phyloP scores from a whole-genome alignment of 2,113 vertebrate genomes.

The Dicentrarchus labrax region DNA sequence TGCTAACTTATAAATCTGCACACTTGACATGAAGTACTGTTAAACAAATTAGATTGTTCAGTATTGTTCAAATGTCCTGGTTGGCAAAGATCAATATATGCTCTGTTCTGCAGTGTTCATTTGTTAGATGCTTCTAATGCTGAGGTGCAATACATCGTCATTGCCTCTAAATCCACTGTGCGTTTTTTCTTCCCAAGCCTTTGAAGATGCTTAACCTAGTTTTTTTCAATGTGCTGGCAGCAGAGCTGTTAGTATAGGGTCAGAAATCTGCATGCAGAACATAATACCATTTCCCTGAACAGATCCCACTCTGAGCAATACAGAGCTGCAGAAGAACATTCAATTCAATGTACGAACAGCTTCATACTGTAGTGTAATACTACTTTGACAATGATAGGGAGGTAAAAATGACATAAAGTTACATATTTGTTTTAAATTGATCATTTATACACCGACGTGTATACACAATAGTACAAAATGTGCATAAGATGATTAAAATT shows the following conservation, averaged over 20 bases:
- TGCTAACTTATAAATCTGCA: conserved; percentile 31
- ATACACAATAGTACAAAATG: neutral
- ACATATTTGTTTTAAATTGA: neutral
- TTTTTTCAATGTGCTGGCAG: conserved; percentile 56
- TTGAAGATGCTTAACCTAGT: conserved; percentile 80
- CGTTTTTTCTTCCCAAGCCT: conserved; percentile 56
- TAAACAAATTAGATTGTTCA: conserved; percentile 62
- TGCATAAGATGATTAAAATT: neutral
- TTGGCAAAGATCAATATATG: conserved; percentile 56
- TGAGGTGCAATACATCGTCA: conserved; percentile 51
- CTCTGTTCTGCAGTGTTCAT: conserved; percentile 59
- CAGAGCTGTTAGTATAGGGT: conserved; percentile 61
- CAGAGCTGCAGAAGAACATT: conserved; percentile 24
- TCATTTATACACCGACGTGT: neutral
- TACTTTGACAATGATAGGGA: neutral
- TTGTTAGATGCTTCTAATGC: conserved; percentile 45
- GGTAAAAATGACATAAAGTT: neutral
- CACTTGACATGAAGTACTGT: conserved; percentile 41
- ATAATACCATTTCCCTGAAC: conserved; percentile 27
- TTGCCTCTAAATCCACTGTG: conserved; percentile 43
- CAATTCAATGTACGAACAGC: neutral
- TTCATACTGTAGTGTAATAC: neutral
- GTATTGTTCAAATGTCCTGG: conserved; percentile 54
- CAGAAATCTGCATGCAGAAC: conserved; percentile 66
- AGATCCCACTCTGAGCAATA: conserved; percentile 32